These are phyloP conservation scores for Alviniconcha marisindica DNA, from an alignment of 1,140 invertebrate genomes.

Conservation along the genomic window DNA sequence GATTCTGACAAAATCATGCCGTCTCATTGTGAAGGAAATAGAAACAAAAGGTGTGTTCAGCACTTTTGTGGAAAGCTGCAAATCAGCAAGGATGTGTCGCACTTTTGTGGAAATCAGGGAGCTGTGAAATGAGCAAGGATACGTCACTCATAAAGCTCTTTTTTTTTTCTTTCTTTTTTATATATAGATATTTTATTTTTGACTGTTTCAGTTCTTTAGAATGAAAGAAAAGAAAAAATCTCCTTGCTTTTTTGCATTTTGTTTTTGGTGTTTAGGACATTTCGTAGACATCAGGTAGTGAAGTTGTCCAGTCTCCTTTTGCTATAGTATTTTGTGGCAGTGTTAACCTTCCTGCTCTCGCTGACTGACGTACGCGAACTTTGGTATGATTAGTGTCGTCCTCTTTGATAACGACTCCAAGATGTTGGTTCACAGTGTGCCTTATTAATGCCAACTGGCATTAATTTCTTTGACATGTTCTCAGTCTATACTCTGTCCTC, in stretches of 20 bases:
- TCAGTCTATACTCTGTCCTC: too few relatives aligned
- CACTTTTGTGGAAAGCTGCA: conserved; percentile 9
- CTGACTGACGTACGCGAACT: too few relatives aligned
- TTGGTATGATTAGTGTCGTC: too few relatives aligned
- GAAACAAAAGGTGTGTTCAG: conserved; percentile 18
- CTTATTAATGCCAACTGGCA: too few relatives aligned
- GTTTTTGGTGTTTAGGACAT: conserved; percentile 13
- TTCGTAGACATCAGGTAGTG: conserved; percentile 32
- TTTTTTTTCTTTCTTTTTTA: conserved; percentile 10
- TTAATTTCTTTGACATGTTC: too few relatives aligned
- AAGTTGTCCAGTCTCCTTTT: neutral
- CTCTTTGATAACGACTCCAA: too few relatives aligned
- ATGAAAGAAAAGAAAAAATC: neutral
- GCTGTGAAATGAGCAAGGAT: conserved; percentile 14
- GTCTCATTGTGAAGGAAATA: conserved; percentile 17
- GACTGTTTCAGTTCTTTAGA: too few relatives aligned
- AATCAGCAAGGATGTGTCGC: conserved; percentile 23
- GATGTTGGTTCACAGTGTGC: too few relatives aligned
- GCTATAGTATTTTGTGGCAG: too few relatives aligned
- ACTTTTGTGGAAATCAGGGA: neutral
- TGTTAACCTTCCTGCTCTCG: too few relatives aligned
- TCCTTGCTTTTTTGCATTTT: conserved; percentile 30
- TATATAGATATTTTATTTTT: too few relatives aligned
- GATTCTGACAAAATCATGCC: conserved; percentile 23
- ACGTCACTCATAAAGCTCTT: neutral